Evolutionary conservation across 2,888 invertebrate species (phyloP), one percentile per base, ranked within the genome.

Genomic region (Amphipyra tragopoginis): DNA sequence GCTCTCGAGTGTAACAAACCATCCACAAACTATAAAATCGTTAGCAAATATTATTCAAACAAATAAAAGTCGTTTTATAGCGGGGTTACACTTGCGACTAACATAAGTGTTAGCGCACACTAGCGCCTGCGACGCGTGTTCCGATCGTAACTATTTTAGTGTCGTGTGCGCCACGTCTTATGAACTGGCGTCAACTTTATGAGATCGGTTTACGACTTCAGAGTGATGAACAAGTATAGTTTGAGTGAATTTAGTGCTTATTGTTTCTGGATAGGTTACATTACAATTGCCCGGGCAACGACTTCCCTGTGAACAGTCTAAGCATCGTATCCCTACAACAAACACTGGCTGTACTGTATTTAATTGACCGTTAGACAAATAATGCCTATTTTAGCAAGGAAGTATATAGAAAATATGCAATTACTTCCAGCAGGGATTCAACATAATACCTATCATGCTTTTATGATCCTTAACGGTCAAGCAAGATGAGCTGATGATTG

Each of bases 141-240:
- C 1, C 54, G 51, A 7, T 74, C 76, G 61, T 76, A 71, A 67
- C 67, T 57, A 54, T 57, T 66, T 66, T 26, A 64, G 45, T 59
- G 56, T 21, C 26, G 52, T 54, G 49, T 65, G 63, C 40, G 58
- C 29, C 38, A 43, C 45, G 11, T n/a, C 76, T 67, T 63, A 71
- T 65, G 64, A 57, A 61, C 66, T 29, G 14, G 15, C 26, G 13
- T 33, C 10, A 1, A 58, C 34, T 67, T 53, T 71, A 71, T 39
- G 62, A 29, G 38, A 51, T 11, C 44, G 36, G 14, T 76, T 74
- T 71, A 67, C 36, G 64, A 63, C 49, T 29, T 7, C 34, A 7
- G 39, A 51, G 47, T 33, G 15, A 38, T n/a, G 50, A 21, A 43
- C 44, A 40, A 56, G n/a, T 44, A 39, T 48, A 45, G 53, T 57